A percentile compares a stretch with the other conserved stretches of the same genome.
phyloP scores from a whole-genome alignment of 2,797 vertebrate genomes.

The Chelonia mydas region DNA sequence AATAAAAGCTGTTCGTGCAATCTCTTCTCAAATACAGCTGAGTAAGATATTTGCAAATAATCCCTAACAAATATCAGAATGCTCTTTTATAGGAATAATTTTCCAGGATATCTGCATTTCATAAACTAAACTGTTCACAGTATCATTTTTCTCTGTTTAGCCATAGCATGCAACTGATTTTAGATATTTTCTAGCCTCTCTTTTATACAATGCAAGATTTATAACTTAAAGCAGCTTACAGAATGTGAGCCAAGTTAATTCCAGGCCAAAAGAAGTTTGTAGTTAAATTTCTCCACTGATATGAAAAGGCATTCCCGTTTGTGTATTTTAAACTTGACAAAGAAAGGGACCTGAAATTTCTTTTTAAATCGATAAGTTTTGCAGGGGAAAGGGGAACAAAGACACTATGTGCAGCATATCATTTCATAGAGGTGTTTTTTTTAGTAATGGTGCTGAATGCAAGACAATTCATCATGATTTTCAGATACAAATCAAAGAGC shows the following conservation, averaged over 20 bases:
- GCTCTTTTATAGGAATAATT: not conserved
- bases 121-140: not conserved
- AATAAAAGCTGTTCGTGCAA: not conserved
- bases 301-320: not conserved
- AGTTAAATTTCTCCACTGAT: not conserved
- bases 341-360: not conserved
- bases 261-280: not conserved
- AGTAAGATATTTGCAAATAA: slow-evolving; percentile 24
- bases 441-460: not conserved
- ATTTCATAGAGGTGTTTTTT: not conserved
- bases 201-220: not conserved
- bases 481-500: not conserved
- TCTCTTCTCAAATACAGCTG: slow-evolving; percentile 33
- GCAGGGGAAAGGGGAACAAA: not conserved
- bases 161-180: not conserved
- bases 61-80: not conserved
- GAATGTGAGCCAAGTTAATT: not conserved
- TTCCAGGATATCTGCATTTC: not conserved
- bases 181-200: not conserved
- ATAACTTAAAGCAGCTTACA: not conserved
- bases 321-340: not conserved
- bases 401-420: not conserved
- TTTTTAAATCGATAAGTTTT: not conserved
- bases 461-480: not conserved
- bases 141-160: not conserved